A percentile compares a stretch with the other conserved stretches of the same genome.
Evolutionary conservation across 1,140 invertebrate genomes (phyloP).

Genomic region (Lepidostoma basale): DNA sequence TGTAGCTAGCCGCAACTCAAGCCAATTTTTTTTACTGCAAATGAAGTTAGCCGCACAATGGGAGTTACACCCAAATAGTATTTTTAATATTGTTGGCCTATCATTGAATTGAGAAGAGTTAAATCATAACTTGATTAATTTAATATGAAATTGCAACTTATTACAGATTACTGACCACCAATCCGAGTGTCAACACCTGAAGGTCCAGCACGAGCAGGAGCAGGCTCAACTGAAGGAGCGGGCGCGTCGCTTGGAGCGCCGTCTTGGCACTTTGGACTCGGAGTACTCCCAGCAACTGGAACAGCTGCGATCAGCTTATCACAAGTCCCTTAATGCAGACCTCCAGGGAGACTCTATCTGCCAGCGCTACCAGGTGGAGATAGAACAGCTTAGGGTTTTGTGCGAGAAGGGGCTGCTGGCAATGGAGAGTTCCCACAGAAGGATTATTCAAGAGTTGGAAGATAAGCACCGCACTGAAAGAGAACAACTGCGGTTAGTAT

Average conservation of each 20-base stretch:
- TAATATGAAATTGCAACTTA: no score
- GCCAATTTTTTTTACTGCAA: no score
- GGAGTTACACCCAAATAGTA: no score
- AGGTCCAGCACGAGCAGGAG: conserved; percentile 54
- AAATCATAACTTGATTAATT: no score
- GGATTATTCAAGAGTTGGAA: conserved; percentile 82
- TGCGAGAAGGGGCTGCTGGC: conserved; percentile 86
- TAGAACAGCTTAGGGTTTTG: conserved; percentile 81
- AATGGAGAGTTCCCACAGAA: conserved; percentile 88
- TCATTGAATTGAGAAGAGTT: no score
- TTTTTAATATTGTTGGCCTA: no score
- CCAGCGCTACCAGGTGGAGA: conserved; percentile 82
- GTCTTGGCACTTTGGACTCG: conserved; percentile 72
- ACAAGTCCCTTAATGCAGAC: conserved; percentile 60
- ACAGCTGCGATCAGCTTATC: conserved; percentile 73
- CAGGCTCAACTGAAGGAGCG: conserved; percentile 62
- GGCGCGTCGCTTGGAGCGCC: conserved; percentile 69
- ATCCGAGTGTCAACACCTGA: conserved; percentile 37
- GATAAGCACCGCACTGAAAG: conserved; percentile 82
- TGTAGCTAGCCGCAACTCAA: no score
- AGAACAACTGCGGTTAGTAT: conserved; percentile 65
- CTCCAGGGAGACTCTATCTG: conserved; percentile 72
- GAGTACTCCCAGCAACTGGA: conserved; percentile 81
- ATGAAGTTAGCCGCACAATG: no score
- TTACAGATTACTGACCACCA: conserved; percentile 39